Base-by-base conservation (phyloP, 2,797 vertebrate genomes). In the Selene dorsalis region DNA sequence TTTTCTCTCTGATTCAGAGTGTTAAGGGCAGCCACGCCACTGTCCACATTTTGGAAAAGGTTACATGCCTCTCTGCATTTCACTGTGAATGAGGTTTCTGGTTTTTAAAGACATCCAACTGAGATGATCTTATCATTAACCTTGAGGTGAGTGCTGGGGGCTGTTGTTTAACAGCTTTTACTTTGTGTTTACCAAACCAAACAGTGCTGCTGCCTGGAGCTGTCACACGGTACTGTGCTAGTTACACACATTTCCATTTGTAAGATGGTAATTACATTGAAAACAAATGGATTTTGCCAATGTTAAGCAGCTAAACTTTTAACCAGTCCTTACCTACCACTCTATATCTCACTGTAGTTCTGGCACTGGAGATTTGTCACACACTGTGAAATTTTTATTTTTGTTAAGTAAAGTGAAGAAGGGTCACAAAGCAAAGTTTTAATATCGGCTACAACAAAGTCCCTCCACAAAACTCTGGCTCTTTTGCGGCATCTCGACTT, bases 91-190 rank as follows among this genome's bases (percentile, higher is more conserved):
- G 17, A 53, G 28, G 12, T 70, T 20, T 17, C 59, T 52, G n/a
- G 10, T 66, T 60, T 76, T 24, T 38, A 50, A 65, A 86, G 72
- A 57, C 22, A 79, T 38, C 35, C 3, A 1, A 2, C 3, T 24
- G 6, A 77, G 45, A 77, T 67, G 73, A 79, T 0, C 55, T 62
- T 57, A 63, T 83, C 32, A 68, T 78, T 53, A 53, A 52, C 47
- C 59, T 52, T 35, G 53, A 57, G 22, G 43, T 66, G 26, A 32
- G 59, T 63, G n/a, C 12, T 52, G 43, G 2, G 62, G 45, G 58
- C n/a, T 38, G 26, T 59, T 18, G 38, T 18, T 16, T 4, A 59
- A 56, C 14, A 6, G 14, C 8, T 28, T 53, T 56, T 7, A 6
- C 0, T 56, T 22, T 68, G 4, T 45, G 53, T 57, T 58, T 57